Evolutionary conservation across 2,888 invertebrate species (phyloP), one percentile per base, ranked within the genome.

Genomic region (Globia sparganii): DNA sequence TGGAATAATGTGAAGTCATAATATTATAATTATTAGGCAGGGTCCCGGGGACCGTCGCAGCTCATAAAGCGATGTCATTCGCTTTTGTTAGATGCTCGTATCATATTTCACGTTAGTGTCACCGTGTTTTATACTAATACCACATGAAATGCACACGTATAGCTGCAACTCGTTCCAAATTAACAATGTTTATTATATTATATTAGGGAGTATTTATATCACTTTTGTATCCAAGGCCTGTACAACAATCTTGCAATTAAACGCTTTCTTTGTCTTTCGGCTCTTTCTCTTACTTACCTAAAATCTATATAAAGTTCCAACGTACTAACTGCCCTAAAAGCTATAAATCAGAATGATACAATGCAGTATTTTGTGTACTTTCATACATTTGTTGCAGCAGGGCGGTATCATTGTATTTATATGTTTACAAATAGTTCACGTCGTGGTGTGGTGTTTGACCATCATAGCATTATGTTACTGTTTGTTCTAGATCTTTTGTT

Each of bases 401-500:
- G 93, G 93, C 91, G 90, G 89, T 91, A 91, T 92, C 91, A 93
- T 94, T 95, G 93, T 95, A 89, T 92, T 91, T 91, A 84, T 91
- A 84, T 95, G 93, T 96, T 94, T 95, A 95, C 95, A 94, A 94
- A 94, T 92, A 93, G 91, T 90, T 90, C 87, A 88, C 91, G 90
- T 91, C 91, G 89, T 91, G 91, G 92, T 92, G 91, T 91, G 91
- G 90, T 94, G 90, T 94, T 94, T 93, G 96, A 92, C 94, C 93
- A 95, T 94, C 94, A 92, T 90, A 88, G 90, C 91, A 96, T 96
- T 96, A 94, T 96, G 91, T 92, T 89, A 89, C 90, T 96, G 93
- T 96, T 96, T 96, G 96, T 96, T 94, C 96, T 96, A 94, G 91
- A 93, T 92, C 94, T 93, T 93, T 95, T 95, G 95, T 94, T 90